Percentiles rank a stretch among this genome's conserved stretches.
Evolutionary conservation across 1,140 invertebrate species (phyloP).

Genomic region (Geopemphigus sp.): DNA sequence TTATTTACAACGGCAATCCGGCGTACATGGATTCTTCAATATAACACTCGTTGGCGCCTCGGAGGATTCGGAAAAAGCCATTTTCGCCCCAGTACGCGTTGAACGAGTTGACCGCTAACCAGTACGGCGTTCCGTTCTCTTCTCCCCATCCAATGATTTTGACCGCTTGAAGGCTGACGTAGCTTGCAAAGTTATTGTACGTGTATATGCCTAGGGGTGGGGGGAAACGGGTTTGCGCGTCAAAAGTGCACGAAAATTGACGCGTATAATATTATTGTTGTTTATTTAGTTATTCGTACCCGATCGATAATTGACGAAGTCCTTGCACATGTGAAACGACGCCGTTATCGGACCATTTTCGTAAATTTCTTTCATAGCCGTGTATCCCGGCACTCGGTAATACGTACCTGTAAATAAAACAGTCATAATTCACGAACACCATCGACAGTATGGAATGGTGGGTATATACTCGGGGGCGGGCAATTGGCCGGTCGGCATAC

Average conservation of each 20-base stretch:
- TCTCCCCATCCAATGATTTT: conserved; percentile 75
- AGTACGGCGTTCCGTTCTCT: conserved; percentile 57
- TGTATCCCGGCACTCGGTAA: conserved; percentile 32
- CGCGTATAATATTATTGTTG: not conserved
- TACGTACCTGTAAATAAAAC: not conserved
- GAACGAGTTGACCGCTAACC: conserved; percentile 61
- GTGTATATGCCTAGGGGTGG: not conserved
- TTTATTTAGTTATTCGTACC: conserved; percentile 55
- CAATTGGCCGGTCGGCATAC: too few species aligned
- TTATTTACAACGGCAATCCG: conserved; percentile 63
- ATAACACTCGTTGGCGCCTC: conserved; percentile 68
- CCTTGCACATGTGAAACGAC: conserved; percentile 58
- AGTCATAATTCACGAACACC: too few species aligned
- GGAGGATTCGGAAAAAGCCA: conserved; percentile 61
- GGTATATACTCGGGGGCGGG: too few species aligned
- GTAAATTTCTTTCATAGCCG: conserved; percentile 51
- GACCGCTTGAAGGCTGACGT: conserved; percentile 80
- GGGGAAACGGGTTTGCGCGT: not conserved
- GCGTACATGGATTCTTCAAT: conserved; percentile 72
- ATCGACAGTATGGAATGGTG: too few species aligned
- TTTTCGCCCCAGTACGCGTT: conserved; percentile 60
- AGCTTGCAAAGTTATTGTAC: conserved; percentile 58
- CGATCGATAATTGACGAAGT: conserved; percentile 57
- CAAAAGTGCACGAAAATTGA: not conserved
- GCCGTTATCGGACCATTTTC: conserved; percentile 60